Base-by-base conservation (phyloP, 2,888 invertebrate genomes). In the Oscheius sp. region DNA sequence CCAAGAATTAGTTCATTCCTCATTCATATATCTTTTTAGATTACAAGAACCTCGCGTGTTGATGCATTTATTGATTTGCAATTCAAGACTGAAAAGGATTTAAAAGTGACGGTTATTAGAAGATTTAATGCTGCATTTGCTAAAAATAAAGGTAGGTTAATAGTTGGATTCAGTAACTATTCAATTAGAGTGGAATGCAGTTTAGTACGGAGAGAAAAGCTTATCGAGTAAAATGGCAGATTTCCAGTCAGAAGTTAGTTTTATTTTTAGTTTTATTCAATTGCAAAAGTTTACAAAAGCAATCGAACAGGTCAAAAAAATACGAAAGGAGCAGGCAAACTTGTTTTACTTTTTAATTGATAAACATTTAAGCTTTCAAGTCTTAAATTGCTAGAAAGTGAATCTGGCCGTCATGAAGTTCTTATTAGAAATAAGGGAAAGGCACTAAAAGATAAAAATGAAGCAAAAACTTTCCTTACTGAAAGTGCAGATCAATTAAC, bases 241-340 rank as follows among this genome's bases (percentile, higher is more conserved):
- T 57, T 81, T 83, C 67, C 75, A 82, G 69, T 73, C 69, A 31
- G 83, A 85, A 73, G 84, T 84, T 39, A 17, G 37, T 37, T 46
- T 27, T 15, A 8, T 37, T 15, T n/a, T n/a, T n/a, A n/a, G n/a
- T n/a, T n/a, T n/a, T n/a, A n/a, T 99, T 89, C 95, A 96, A 89
- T 52, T 96, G 64, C 91, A 91, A 65, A 91, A 91, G 72, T 96
- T 94, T 87, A 91, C 91, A 57, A 90, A 90, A 66, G 93, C 93
- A 0, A 89, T 97, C 80, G 96, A 97, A 65, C 85, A 91, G 86
- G 92, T 95, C 25, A 91, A 75, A 45, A 82, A 77, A 63, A 70
- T 73, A 4, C 70, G 69, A 17, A 74, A 70, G 53, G 79, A 79
- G 12, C 69, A 73, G 53, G 82, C 79, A 27, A 70, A 71, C 23